phyloP scores from a whole-genome alignment of 2,797 vertebrate species.

The Furcifer pardalis region DNA sequence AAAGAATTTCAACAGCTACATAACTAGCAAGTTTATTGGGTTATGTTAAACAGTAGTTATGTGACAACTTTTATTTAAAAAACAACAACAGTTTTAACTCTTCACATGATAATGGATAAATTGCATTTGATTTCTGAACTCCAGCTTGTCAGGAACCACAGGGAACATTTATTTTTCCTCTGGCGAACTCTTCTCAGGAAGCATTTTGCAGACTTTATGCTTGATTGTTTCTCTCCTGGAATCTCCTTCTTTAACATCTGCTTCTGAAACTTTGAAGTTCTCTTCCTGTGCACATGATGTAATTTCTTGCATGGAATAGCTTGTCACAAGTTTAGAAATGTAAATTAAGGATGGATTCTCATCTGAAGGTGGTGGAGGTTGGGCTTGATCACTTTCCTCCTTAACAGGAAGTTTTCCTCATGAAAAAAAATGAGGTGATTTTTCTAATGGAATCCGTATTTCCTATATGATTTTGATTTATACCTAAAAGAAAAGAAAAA shows the following conservation, averaged over 20 bases:
- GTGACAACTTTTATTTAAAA: neutral
- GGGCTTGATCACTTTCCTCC: neutral
- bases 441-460: neutral
- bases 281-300: neutral
- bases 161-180: neutral
- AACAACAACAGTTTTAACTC: neutral
- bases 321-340: neutral
- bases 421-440: neutral
- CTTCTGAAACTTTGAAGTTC: neutral
- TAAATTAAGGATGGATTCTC: neutral
- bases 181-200: neutral
- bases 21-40: neutral
- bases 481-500: neutral
- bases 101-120: neutral
- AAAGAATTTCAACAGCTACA: neutral
- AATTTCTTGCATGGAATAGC: neutral
- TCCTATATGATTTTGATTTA: neutral
- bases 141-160: neutral
- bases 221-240: neutral
- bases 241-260: neutral
- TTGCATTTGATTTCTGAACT: neutral
- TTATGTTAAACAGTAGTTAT: neutral
- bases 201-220: neutral
- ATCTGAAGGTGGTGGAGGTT: neutral
- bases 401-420: neutral